These are phyloP conservation scores for Leptoteleia sp. DNA, from an alignment of 1,140 invertebrate genomes.

Conservation along the genomic window DNA sequence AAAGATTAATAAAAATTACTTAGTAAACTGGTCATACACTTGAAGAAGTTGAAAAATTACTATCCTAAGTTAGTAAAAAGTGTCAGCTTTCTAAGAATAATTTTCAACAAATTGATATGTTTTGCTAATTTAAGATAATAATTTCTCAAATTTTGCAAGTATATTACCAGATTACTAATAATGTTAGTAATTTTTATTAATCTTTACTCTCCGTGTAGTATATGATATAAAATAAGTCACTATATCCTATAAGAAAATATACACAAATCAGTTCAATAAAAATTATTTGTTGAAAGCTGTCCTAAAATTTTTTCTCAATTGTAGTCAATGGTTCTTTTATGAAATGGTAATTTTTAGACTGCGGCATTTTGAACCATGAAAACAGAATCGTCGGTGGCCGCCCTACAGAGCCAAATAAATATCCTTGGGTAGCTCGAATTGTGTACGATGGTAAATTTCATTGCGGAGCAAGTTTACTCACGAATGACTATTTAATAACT, in stretches of 20 bases:
- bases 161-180: too few relatives aligned
- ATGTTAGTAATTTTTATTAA: constrained; percentile 13
- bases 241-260: too few relatives aligned
- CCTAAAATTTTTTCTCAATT: background rate
- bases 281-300: too few relatives aligned
- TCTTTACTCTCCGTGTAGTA: too few relatives aligned
- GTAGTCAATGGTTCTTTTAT: constrained; percentile 15
- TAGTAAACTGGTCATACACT: background rate
- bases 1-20: too few relatives aligned
- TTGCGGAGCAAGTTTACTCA: constrained; percentile 92
- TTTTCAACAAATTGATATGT: too few relatives aligned
- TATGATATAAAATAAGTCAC: too few relatives aligned
- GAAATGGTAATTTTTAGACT: constrained; percentile 81
- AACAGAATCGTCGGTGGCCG: constrained; percentile 88
- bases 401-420: constrained; percentile 89
- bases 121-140: too few relatives aligned
- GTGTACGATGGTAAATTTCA: constrained; percentile 94
- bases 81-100: too few relatives aligned
- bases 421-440: constrained; percentile 92
- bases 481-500: constrained; percentile 86
- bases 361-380: constrained; percentile 87
- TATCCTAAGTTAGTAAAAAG: too few relatives aligned
- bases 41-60: background rate
- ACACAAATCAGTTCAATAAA: too few relatives aligned
- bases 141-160: too few relatives aligned